These are phyloP conservation scores for Sarotherodon lohbergeri DNA, from an alignment of 2,113 vertebrate species.

Conservation along the genomic window DNA sequence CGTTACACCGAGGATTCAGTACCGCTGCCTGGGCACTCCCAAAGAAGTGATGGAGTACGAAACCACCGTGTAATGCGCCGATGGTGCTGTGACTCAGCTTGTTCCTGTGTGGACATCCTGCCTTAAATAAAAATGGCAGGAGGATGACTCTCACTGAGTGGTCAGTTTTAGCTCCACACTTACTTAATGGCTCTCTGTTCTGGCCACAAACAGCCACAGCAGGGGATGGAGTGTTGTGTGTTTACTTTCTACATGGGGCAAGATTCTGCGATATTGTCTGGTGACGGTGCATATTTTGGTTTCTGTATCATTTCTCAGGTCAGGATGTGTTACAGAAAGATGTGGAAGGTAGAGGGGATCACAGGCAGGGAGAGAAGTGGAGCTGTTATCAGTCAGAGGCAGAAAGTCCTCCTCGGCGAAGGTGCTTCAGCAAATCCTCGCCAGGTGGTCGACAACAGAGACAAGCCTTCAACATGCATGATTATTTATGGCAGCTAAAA, in stretches of 20 bases:
- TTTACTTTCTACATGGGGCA: conserved; percentile 23
- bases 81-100: conserved; percentile 6
- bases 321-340: conserved; percentile 32
- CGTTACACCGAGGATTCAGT: conserved; percentile 86
- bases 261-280: conserved; percentile 19
- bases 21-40: conserved; percentile 81
- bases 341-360: background rate
- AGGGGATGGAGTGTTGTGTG: background rate
- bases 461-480: conserved; percentile 57
- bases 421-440: conserved; percentile 38
- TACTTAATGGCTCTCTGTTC: background rate
- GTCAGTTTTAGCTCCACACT: conserved; percentile 23
- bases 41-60: conserved; percentile 97
- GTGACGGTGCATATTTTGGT: conserved; percentile 50
- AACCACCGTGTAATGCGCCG: conserved; percentile 83
- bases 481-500: conserved; percentile 61
- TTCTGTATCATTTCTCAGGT: conserved; percentile 68
- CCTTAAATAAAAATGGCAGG: conserved; percentile 25
- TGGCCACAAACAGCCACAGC: background rate
- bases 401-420: conserved; percentile 20
- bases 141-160: conserved; percentile 13
- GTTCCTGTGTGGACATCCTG: conserved; percentile 2
- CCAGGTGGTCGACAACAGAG: conserved; percentile 22
- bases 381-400: conserved; percentile 41
- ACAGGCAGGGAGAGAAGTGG: conserved; percentile 8